Percentiles rank a stretch among this genome's conserved stretches.
phyloP scores from a whole-genome alignment of 2,888 invertebrate species.

The Pelosia muscerda region DNA sequence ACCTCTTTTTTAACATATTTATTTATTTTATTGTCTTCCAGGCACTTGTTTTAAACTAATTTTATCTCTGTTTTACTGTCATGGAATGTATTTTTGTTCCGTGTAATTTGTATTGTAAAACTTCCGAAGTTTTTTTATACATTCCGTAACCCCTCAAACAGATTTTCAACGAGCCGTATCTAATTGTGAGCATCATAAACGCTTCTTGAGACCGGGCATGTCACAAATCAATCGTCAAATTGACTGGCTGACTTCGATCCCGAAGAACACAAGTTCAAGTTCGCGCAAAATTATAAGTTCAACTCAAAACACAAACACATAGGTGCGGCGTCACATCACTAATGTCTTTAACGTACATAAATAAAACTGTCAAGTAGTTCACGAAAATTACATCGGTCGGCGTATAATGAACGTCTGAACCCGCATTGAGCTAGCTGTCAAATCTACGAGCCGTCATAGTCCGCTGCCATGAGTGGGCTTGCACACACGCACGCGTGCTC shows the following conservation, averaged over 20 bases:
- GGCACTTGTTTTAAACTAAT: constrained; percentile 44
- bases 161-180: constrained; percentile 76
- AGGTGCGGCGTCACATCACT: constrained; percentile 59
- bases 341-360: constrained; percentile 69
- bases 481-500: constrained; percentile 79
- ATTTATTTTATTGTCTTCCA: constrained; percentile 60
- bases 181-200: constrained; percentile 82
- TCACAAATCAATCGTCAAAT: constrained; percentile 78
- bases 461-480: constrained; percentile 85
- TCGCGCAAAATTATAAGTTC: constrained; percentile 72
- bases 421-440: constrained; percentile 88
- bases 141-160: constrained; percentile 76
- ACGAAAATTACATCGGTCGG: constrained; percentile 82
- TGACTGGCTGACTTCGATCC: constrained; percentile 57
- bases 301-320: constrained; percentile 56
- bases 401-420: constrained; percentile 86
- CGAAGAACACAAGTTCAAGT: constrained; percentile 69
- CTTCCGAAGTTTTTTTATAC: constrained; percentile 74
- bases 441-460: constrained; percentile 88
- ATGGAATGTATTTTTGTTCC: constrained; percentile 64
- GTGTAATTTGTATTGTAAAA: constrained; percentile 69
- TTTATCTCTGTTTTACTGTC: constrained; percentile 66
- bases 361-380: constrained; percentile 77
- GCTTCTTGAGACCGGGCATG: constrained; percentile 72
- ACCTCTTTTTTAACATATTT: constrained; percentile 74